Evolutionary conservation across 1,140 invertebrate species (phyloP), one percentile per base, ranked within the genome.

Genomic region (Cydia pomonella): DNA sequence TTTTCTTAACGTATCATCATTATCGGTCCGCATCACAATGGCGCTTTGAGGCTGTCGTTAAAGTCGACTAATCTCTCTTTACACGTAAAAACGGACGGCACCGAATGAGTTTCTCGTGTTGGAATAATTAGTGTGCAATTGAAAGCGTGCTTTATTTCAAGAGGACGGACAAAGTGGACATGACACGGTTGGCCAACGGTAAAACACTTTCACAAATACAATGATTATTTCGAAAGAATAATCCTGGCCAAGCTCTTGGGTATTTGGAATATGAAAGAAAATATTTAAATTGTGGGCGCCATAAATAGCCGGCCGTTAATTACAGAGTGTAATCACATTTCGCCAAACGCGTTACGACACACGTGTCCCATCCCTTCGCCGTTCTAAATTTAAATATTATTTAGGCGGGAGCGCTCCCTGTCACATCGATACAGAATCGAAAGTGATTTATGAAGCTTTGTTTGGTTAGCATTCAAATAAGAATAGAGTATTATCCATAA

Each of bases 91-190:
- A 91, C 86, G 86, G 82, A 87, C 84, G 86, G 80, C 81, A 78
- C 84, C 85, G 87, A 91, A 92, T 90, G 90, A 87, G 89, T 86
- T 91, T 90, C 88, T 92, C 91, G 88, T 93, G 90, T 92, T 84
- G 81, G 87, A 88, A 93, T 93, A 93, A 93, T 93, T 93, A 93
- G 91, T 93, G 83, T 92, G 88, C 90, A 91, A 93, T 93, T 93
- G 90, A 91, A 93, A 91, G 90, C 87, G 85, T 88, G 89, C 87
- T 87, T 93, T 92, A 93, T 92, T 93, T 90, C 87, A 87, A 88
- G 87, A 87, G 80, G 81, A 84, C 80, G 87, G 84, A 88, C 87
- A 88, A 87, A 88, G 89, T 83, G 85, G 87, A 87, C 87, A 82
- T 81, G 86, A 87, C 89, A 85, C 83, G 86, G 87, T 90, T 89